Percentiles rank a stretch among this genome's conserved stretches.
Conservation (phyloP, 2,797 vertebrate genomes). For the Triplophysa bombifrons region DNA sequence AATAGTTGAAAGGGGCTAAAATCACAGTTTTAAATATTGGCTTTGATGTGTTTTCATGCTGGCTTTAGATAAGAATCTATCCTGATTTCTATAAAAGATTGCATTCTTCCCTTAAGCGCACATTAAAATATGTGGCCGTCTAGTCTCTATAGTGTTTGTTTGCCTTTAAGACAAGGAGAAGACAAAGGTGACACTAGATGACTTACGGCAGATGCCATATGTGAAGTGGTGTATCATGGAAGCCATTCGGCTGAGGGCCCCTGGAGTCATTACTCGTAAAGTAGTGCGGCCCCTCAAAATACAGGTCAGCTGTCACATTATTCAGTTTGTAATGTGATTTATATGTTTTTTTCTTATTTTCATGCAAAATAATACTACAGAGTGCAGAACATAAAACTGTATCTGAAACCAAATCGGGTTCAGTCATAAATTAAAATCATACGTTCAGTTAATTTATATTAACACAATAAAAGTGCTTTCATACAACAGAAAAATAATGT, state of each 20-base stretch:
- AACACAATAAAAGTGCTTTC: not conserved
- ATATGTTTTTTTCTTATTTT: not conserved
- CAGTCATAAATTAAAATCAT: not conserved
- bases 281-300: slow-evolving; percentile 77
- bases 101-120: not conserved
- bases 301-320: slow-evolving; percentile 65
- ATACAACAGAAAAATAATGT: not conserved
- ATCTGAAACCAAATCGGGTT: not conserved
- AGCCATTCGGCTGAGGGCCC: slow-evolving; percentile 76
- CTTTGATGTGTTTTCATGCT: not conserved
- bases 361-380: not conserved
- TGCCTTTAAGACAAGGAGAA: slow-evolving; percentile 69
- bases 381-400: not conserved
- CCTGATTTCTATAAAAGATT: too few species aligned
- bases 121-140: not conserved
- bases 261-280: slow-evolving; percentile 79
- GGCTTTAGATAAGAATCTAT: too few species aligned
- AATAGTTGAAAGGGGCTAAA: too few species aligned
- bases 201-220: slow-evolving; percentile 73
- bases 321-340: not conserved
- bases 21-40: too few species aligned
- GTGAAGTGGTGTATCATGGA: slow-evolving; percentile 82
- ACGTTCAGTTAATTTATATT: not conserved
- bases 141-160: not conserved
- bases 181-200: slow-evolving; percentile 68